Base-by-base conservation (phyloP, 2,888 invertebrate species). In the Drosophila tanythrix region DNA sequence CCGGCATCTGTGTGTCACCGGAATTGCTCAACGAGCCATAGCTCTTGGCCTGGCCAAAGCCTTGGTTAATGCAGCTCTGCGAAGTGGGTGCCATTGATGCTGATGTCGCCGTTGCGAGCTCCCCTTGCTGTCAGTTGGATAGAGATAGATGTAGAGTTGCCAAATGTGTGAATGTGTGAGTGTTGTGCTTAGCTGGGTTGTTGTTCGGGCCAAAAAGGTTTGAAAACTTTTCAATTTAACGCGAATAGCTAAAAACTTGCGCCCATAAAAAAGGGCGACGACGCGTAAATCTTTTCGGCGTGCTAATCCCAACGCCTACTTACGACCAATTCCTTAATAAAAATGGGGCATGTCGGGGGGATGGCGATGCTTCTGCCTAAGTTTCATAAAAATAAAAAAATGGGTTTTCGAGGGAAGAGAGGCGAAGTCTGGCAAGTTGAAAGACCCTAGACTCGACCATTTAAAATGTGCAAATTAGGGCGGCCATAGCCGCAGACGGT, bases 381-480 rank as follows among this genome's bases (percentile, higher is more conserved):
- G 85, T 77, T 80, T 81, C 75, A 83, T 85, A 80, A 85, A 82
- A 83, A 85, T 73, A 56, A 40, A 38, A 55, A 38, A 66, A 58
- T 4, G 25, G 43, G 11, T 21, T 21, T 36, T 36, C 35, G 25
- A 25, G 53, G 53, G 15, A 48, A 15, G 15, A 50, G 27, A 50
- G 27, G 27, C 25, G 21, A 43, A 43, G 11, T 43, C 43, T 10
- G 35, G 15, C 35, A 63, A 63, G 48, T 53, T 60, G 53, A 61
- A 55, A 61, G 48, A 33, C 60, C 64, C 59, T 10, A 70, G 46
- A 3, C 53, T 48, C 57, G 76, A 65, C 76, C 69, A 82, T 87
- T 87, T 87, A 82, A 84, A 87, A 89, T 89, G 87, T 87, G 89
- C 89, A 87, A 87, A 87, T 84, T 89, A 87, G 85, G 87, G 69